phyloP scores from a whole-genome alignment of 2,113 vertebrate genomes.

The Zosterops borbonicus region DNA sequence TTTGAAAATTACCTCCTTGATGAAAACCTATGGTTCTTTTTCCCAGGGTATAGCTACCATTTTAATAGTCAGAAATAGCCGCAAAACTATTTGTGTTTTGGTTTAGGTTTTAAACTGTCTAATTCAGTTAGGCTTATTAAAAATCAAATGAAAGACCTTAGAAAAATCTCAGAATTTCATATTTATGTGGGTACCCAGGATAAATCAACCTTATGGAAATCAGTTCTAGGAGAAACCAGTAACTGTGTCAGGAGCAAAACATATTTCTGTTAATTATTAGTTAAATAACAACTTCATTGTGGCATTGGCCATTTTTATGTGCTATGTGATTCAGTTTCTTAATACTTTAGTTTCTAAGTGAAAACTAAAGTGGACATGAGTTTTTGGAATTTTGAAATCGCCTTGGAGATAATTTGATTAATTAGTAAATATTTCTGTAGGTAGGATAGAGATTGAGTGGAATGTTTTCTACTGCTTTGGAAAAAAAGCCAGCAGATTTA shows the following conservation, averaged over 20 bases:
- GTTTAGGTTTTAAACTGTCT: background rate
- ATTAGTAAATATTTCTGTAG: background rate
- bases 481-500: background rate
- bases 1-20: background rate
- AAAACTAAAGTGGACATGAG: background rate
- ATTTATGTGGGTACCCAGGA: background rate
- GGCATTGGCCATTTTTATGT: background rate
- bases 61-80: background rate
- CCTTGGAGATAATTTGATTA: background rate
- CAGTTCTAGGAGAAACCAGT: background rate
- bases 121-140: background rate
- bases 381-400: background rate
- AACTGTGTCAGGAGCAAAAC: background rate
- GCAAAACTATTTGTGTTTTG: background rate
- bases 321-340: background rate
- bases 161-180: background rate
- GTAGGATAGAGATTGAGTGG: background rate
- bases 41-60: background rate
- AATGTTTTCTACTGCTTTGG: background rate
- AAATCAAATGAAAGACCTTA: background rate
- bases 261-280: background rate
- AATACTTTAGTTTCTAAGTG: background rate
- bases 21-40: background rate
- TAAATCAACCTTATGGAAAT: background rate
- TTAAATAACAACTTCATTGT: background rate